Evolutionary conservation across 2,797 vertebrate species (phyloP).

Genomic region (Anas bernieri): DNA sequence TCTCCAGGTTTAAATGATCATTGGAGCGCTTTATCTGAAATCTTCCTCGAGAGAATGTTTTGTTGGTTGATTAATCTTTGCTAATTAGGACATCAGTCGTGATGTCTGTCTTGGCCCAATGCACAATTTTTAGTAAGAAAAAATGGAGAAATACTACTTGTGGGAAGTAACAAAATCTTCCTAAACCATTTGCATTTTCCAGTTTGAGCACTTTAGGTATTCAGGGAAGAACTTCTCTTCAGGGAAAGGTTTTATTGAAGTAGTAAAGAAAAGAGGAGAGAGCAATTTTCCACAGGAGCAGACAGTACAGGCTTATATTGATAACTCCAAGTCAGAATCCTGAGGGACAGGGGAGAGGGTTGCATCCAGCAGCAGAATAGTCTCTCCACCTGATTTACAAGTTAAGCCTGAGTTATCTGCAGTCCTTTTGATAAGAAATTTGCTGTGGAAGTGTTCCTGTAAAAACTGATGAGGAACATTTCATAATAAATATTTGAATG

Average conservation of each 20-base stretch:
- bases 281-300: not conserved
- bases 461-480: not conserved
- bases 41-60: not conserved
- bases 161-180: not conserved
- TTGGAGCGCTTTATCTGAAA: not conserved
- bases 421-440: not conserved
- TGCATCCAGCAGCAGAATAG: not conserved
- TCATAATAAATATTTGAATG: not conserved
- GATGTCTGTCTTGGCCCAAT: not conserved
- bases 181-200: not conserved
- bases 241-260: not conserved
- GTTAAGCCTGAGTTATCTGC: not conserved
- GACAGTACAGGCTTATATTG: not conserved
- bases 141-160: not conserved
- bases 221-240: not conserved
- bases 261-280: not conserved
- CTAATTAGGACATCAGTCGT: not conserved
- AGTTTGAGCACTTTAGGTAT: not conserved
- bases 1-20: not conserved
- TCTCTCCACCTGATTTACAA: not conserved
- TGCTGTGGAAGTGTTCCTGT: not conserved
- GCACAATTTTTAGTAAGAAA: not conserved
- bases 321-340: not conserved
- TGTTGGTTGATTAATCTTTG: not conserved
- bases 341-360: not conserved